Conservation (phyloP, 1,140 invertebrate species). For the Leptinotarsa undecemlineata region DNA sequence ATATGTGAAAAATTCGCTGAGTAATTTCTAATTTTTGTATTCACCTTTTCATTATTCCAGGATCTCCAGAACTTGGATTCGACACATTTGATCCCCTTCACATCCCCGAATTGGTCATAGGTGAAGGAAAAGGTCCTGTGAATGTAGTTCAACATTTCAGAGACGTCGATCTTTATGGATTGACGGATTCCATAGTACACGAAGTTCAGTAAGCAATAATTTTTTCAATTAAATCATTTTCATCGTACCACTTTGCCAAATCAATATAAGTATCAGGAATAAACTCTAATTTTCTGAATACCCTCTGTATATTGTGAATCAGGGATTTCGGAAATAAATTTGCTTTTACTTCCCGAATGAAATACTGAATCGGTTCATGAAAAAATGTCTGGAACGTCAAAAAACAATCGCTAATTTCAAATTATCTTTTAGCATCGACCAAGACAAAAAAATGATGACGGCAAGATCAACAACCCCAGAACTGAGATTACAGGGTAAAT, state of each 20-base stretch:
- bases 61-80: slow-evolving; percentile 57
- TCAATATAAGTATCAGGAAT: background rate
- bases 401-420: too few species aligned
- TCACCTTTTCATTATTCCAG: slow-evolving; percentile 50
- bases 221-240: background rate
- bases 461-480: slow-evolving; percentile 48
- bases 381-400: too few species aligned
- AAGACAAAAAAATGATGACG: slow-evolving; percentile 46
- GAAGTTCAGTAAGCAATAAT: slow-evolving; percentile 57
- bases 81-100: slow-evolving; percentile 61
- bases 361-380: too few species aligned
- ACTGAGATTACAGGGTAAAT: slow-evolving; percentile 56
- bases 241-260: background rate
- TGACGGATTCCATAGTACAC: slow-evolving; percentile 59
- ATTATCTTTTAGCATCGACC: slow-evolving; percentile 48
- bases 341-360: too few species aligned
- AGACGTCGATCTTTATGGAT: slow-evolving; percentile 62
- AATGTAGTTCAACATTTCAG: slow-evolving; percentile 63
- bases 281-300: background rate
- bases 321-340: too few species aligned
- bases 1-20: too few species aligned
- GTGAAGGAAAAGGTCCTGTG: slow-evolving; percentile 60
- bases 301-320: too few species aligned
- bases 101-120: slow-evolving; percentile 61
- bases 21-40: too few species aligned